Percentiles rank a stretch among this genome's conserved stretches.
These are phyloP conservation scores for Stegostoma tigrinum DNA, from an alignment of 2,113 vertebrate genomes.

Conservation along the genomic window DNA sequence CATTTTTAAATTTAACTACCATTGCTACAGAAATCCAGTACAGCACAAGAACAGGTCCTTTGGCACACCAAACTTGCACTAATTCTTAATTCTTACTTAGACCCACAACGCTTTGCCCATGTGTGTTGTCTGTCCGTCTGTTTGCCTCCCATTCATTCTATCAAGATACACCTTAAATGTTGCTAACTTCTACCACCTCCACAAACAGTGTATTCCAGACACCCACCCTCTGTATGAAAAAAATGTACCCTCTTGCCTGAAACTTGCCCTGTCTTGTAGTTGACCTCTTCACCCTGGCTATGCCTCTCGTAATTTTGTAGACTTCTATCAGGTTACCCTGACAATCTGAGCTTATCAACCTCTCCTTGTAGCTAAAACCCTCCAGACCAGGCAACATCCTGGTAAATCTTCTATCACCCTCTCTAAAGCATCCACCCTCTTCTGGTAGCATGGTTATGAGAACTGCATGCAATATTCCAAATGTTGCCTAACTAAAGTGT, in stretches of 20 bases:
- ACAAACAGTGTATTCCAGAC: neutral
- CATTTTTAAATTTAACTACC: too few species aligned
- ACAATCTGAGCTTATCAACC: neutral
- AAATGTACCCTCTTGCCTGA: too few species aligned
- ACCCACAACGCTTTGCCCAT: too few species aligned
- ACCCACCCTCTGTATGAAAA: neutral
- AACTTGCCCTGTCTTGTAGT: neutral
- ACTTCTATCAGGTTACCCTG: neutral
- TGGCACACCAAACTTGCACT: too few species aligned
- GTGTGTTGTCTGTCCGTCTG: too few species aligned
- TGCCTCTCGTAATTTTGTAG: neutral
- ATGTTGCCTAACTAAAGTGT: neutral
- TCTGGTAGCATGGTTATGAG: neutral
- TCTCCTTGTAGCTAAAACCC: neutral
- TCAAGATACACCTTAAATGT: too few species aligned
- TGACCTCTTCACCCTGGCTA: neutral
- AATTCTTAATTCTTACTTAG: too few species aligned
- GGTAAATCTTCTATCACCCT: neutral
- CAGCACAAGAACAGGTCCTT: too few species aligned
- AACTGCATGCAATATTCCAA: neutral
- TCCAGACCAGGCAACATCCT: neutral
- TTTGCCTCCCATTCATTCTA: too few species aligned
- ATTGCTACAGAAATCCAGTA: too few species aligned
- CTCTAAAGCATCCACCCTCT: neutral
- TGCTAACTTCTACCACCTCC: too few species aligned